phyloP scores from a whole-genome alignment of 2,113 vertebrate genomes.

The Cottus gobio region DNA sequence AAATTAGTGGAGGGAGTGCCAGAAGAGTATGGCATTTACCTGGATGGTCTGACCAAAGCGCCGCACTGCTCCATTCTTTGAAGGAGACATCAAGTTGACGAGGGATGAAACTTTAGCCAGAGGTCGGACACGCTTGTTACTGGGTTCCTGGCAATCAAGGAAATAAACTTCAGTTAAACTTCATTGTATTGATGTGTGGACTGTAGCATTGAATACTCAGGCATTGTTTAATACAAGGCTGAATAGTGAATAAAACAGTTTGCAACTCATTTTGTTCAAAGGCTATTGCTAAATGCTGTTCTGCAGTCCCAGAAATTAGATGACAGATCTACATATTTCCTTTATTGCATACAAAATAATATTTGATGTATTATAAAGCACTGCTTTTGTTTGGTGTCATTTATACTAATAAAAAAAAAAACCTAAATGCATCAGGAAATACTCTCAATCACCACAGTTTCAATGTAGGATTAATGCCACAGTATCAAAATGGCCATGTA shows the following conservation, averaged over 20 bases:
- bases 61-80: conserved; percentile 94
- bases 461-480: neutral
- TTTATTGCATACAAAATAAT: neutral
- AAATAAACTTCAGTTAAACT: neutral
- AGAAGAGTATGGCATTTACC: conserved; percentile 78
- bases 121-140: conserved; percentile 93
- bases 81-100: conserved; percentile 97
- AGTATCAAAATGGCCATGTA: neutral
- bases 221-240: neutral
- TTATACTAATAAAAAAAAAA: neutral
- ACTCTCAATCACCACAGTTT: neutral
- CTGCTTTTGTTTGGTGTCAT: neutral
- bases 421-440: neutral
- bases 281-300: neutral
- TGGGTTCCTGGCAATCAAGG: conserved; percentile 88
- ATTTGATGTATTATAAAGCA: neutral
- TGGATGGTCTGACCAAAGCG: conserved; percentile 97
- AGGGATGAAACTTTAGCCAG: conserved; percentile 94
- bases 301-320: neutral
- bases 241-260: neutral
- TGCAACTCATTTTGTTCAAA: neutral
- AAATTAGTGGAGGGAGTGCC: neutral
- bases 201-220: neutral
- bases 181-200: neutral
- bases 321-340: too few species aligned